These are phyloP conservation scores for Agonopterix subpropinquella DNA, from an alignment of 2,888 invertebrate species.

Conservation along the genomic window DNA sequence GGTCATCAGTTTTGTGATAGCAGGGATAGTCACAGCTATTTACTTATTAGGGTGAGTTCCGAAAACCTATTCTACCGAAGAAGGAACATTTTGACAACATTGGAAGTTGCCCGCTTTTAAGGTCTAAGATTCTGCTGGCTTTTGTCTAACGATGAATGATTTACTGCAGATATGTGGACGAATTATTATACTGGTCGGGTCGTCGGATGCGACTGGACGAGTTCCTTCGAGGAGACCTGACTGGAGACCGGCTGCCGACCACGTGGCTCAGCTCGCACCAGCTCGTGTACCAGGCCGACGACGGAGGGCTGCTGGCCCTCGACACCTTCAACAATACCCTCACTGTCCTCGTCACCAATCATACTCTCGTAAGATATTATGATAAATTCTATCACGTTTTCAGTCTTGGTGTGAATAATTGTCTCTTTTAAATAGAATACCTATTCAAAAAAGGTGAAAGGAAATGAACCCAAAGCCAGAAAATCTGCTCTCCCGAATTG, in stretches of 20 bases:
- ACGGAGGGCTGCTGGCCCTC: conserved; percentile 87
- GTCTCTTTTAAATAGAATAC: too few species aligned
- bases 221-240: conserved; percentile 86
- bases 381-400: not conserved
- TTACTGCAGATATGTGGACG: conserved; percentile 85
- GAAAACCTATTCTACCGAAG: too few species aligned
- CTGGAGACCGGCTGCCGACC: conserved; percentile 83
- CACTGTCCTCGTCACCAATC: conserved; percentile 88
- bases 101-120: too few species aligned
- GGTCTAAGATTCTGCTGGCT: not conserved
- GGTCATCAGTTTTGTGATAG: conserved; percentile 91
- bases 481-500: too few species aligned
- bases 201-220: conserved; percentile 90
- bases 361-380: conserved; percentile 83
- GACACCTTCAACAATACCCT: conserved; percentile 87
- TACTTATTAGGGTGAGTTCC: conserved; percentile 85
- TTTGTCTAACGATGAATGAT: not conserved
- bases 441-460: too few species aligned
- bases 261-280: conserved; percentile 89
- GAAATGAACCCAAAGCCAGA: too few species aligned
- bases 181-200: conserved; percentile 91
- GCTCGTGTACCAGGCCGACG: conserved; percentile 91
- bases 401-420: too few species aligned
- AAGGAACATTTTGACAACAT: too few species aligned
- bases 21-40: conserved; percentile 92